These are phyloP conservation scores for Neolamprologus devosi DNA, from an alignment of 2,113 vertebrate genomes.

Conservation along the genomic window DNA sequence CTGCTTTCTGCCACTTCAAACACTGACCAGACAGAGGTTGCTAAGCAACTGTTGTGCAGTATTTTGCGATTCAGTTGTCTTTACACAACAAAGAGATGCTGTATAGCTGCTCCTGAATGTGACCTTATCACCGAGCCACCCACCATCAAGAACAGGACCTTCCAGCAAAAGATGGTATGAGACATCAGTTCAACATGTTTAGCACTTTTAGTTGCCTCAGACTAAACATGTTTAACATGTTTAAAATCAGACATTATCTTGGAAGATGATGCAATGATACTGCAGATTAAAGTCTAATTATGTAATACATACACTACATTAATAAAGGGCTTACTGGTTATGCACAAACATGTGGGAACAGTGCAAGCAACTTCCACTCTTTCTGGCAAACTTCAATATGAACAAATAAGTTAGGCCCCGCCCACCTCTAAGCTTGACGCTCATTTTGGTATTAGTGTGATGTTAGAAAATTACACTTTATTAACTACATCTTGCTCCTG, in stretches of 20 bases:
- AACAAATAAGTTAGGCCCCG: neutral
- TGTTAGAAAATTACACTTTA: neutral
- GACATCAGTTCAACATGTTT: neutral
- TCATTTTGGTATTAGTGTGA: neutral
- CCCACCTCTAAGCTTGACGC: neutral
- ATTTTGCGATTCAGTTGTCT: neutral
- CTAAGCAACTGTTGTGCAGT: slow-evolving; percentile 20
- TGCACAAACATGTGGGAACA: neutral
- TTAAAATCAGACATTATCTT: neutral
- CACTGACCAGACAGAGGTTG: slow-evolving; percentile 6
- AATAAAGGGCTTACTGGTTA: neutral
- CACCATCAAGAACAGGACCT: neutral
- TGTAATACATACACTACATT: neutral
- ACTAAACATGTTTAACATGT: neutral
- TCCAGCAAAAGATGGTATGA: neutral
- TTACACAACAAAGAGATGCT: neutral
- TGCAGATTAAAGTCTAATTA: neutral
- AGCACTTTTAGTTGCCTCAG: neutral
- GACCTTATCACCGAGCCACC: neutral
- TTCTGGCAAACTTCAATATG: neutral
- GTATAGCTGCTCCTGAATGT: neutral
- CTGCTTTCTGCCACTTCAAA: neutral
- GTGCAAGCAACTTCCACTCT: accelerated
- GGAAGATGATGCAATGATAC: neutral
- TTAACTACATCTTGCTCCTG: no score